Evolutionary conservation across 2,888 invertebrate species (phyloP), one percentile per base, ranked within the genome.

Genomic region (Eupithecia abbreviata): DNA sequence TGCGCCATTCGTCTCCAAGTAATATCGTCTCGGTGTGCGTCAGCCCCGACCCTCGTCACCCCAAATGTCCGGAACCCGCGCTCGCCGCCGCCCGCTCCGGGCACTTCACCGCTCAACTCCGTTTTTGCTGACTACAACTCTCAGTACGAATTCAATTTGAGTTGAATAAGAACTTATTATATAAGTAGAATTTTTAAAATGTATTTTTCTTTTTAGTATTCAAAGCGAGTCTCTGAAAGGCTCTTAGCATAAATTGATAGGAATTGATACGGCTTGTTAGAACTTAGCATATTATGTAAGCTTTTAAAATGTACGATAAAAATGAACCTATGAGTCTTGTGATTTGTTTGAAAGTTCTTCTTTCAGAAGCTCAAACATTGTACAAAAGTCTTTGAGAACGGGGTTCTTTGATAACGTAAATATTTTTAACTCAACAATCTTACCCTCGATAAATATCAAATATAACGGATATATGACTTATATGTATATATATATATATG

Each of bases 31-130:
- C 66, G 42, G 15, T 42, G 4, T 18, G 30, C 45, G 18, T 45
- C 47, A 18, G 69, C 67, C 3, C 12, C 30, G 69, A 74, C 77
- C 77, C 77, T 77, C 66, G 77, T 77, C 77, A 75, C 12, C 42
- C 47, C 71, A 67, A 72, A 72, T 45, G 66, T 51, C 65, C 58
- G 70, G 66, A 72, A 49, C 77, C 68, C 70, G 41, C 74, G 42
- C 55, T 49, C 72, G 75, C 72, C 70, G 43, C 71, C 13, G 42
- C n/a, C 67, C 47, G 62, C 43, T 55, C 51, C 42, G 41, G 18
- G 51, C 58, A 41, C 71, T 71, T 58, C 47, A 15, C 69, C 51
- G 45, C 69, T 9, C 51, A 43, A 65, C 30, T n/a, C 45, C 55
- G 73, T 69, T 72, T 76, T 65, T 76, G 55, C 70, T n/a, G 47